Percentiles rank a stretch among this genome's conserved stretches.
Evolutionary conservation across 2,113 vertebrate species (phyloP).

Genomic region (Gobiocypris rarus): DNA sequence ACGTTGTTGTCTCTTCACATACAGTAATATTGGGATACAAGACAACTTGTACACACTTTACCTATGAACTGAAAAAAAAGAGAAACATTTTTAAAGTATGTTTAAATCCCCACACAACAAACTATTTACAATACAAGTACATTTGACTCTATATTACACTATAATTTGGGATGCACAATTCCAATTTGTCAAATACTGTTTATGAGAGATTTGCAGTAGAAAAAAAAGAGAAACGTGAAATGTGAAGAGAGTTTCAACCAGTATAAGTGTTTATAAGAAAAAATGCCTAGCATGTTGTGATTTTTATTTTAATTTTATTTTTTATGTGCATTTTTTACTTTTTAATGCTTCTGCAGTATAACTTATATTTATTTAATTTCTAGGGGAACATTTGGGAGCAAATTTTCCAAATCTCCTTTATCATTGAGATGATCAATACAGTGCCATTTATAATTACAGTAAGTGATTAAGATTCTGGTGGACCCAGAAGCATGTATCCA

Average conservation of each 20-base stretch:
- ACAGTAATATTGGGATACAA: neutral
- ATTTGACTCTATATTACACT: neutral
- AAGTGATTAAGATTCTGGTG: slow-evolving; percentile 61
- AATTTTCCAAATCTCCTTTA: slow-evolving; percentile 91
- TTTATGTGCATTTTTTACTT: neutral
- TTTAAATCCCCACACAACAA: neutral
- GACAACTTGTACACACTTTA: neutral
- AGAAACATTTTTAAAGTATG: neutral
- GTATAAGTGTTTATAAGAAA: too few relatives aligned
- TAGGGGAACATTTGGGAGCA: slow-evolving; percentile 99
- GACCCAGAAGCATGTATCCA: neutral
- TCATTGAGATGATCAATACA: slow-evolving; percentile 98
- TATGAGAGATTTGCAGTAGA: too few relatives aligned
- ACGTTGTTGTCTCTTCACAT: neutral
- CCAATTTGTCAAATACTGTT: neutral
- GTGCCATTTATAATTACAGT: slow-evolving; percentile 98
- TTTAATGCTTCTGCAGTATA: neutral
- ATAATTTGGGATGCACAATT: neutral
- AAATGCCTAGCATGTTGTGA: too few relatives aligned
- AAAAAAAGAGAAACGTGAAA: too few relatives aligned
- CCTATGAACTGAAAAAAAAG: neutral
- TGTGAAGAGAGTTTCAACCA: too few relatives aligned
- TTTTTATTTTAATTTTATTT: neutral
- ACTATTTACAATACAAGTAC: neutral
- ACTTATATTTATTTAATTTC: slow-evolving; percentile 18